Conservation (phyloP, 2,797 vertebrate species). For the Todus mexicanus region DNA sequence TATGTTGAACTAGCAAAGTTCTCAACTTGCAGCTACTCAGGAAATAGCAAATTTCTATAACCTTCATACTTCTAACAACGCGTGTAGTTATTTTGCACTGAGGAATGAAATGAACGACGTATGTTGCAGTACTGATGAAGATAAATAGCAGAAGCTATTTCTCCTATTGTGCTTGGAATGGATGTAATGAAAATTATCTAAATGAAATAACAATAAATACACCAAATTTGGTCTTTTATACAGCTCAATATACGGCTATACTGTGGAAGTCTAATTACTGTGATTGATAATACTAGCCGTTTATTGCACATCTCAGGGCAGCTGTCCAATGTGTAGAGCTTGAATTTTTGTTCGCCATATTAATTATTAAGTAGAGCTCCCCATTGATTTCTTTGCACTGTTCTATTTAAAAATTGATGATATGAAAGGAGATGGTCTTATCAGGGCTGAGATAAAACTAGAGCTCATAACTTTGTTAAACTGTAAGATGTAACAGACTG, state of each 20-base stretch:
- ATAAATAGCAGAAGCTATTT: background rate
- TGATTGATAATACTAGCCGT: background rate
- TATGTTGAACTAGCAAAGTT: background rate
- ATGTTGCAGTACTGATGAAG: background rate
- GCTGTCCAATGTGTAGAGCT: background rate
- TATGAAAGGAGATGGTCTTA: background rate
- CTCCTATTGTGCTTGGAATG: background rate
- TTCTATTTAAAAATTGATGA: slow-evolving; percentile 14
- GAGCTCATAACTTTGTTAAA: background rate
- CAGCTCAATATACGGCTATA: background rate
- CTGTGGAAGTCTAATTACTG: background rate
- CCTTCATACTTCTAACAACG: background rate
- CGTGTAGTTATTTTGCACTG: background rate
- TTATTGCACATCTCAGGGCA: background rate
- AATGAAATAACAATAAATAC: background rate
- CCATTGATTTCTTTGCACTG: background rate
- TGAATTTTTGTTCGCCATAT: background rate
- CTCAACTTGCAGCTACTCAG: background rate
- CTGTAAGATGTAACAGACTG: background rate
- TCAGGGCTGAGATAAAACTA: background rate
- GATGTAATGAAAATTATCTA: background rate
- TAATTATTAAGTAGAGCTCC: background rate
- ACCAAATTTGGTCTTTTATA: background rate
- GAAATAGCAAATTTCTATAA: background rate
- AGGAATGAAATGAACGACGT: background rate